A percentile compares a stretch with the other conserved stretches of the same genome.
Evolutionary conservation across 2,888 invertebrate genomes (phyloP).

Genomic region (Orthosia gracilis): DNA sequence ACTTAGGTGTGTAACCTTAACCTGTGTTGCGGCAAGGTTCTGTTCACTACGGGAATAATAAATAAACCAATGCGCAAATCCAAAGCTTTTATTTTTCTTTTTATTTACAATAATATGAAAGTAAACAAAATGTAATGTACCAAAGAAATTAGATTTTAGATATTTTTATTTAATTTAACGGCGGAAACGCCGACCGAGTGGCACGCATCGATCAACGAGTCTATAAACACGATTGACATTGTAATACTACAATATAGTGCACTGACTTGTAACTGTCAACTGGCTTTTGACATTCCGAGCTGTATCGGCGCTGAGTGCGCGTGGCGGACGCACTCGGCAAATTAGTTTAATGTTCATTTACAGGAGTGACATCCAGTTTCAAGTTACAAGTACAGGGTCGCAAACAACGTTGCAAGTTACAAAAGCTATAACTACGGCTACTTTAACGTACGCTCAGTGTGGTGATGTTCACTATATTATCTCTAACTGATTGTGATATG

Average conservation of each 20-base stretch:
- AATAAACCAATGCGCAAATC: constrained; percentile 83
- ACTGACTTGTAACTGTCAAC: constrained; percentile 42
- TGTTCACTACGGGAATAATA: constrained; percentile 27
- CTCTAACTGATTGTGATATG: constrained; percentile 76
- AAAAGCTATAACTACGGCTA: constrained; percentile 86
- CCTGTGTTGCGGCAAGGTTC: not conserved
- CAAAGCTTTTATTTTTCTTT: constrained; percentile 89
- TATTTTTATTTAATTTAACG: constrained; percentile 76
- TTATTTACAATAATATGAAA: constrained; percentile 91
- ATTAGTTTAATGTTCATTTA: not conserved
- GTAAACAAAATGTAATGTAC: constrained; percentile 90
- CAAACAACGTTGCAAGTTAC: constrained; percentile 77
- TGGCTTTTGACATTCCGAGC: constrained; percentile 1
- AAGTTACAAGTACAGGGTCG: constrained; percentile 53
- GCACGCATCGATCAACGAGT: constrained; percentile 66
- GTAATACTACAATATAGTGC: constrained; percentile 60
- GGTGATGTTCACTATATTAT: constrained; percentile 65
- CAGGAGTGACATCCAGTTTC: constrained; percentile 14
- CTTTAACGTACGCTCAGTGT: constrained; percentile 69
- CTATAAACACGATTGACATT: constrained; percentile 64
- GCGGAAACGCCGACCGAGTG: constrained; percentile 68
- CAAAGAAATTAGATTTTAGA: constrained; percentile 87
- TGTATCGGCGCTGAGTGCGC: constrained; percentile 19
- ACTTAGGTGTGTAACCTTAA: no score
- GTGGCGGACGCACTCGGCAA: constrained; percentile 56